Conservation (phyloP, 2,888 invertebrate genomes). For the Nomada flava region DNA sequence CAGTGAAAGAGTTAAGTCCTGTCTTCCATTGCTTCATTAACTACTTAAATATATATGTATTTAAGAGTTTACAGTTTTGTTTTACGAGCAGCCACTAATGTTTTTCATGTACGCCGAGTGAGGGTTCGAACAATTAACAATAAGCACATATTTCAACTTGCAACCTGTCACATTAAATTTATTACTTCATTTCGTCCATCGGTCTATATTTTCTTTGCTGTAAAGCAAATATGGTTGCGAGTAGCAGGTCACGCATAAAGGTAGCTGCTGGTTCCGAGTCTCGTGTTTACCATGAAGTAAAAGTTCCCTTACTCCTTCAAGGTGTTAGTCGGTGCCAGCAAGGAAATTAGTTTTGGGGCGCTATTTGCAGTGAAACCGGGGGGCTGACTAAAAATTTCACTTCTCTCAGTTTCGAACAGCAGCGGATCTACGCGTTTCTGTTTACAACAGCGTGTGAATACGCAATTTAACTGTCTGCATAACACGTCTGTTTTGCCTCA, state of each 20-base stretch:
- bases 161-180: no score
- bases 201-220: neutral
- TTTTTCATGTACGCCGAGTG: no score
- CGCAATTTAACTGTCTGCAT: neutral
- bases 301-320: conserved; percentile 9
- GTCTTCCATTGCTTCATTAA: no score
- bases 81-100: no score
- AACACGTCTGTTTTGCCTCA: neutral
- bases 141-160: no score
- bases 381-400: conserved; percentile 8
- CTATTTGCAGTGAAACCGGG: conserved; percentile 7
- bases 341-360: conserved; percentile 18
- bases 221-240: neutral
- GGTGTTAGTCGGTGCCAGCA: neutral
- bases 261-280: conserved; percentile 1
- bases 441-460: neutral
- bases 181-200: no score
- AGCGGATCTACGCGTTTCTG: neutral
- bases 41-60: no score
- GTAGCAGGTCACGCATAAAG: conserved; percentile 13
- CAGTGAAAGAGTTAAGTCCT: no score
- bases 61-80: no score
- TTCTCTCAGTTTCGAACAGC: neutral
- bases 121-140: no score
- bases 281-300: conserved; percentile 15